Conservation (phyloP, 2,888 invertebrate species). For the Chloroclystis v-ata region DNA sequence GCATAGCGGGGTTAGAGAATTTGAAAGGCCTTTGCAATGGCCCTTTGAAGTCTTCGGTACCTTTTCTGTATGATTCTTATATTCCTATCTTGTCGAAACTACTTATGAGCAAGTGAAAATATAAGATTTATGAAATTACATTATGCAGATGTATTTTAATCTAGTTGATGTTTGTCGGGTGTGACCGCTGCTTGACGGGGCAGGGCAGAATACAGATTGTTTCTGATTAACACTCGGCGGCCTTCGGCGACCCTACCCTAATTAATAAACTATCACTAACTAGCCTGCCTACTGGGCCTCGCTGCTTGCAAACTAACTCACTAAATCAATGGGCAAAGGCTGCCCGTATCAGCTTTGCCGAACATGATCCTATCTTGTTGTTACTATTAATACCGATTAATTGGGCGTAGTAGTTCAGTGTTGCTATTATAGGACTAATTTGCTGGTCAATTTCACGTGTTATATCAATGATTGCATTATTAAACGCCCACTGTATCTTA, state of each 20-base stretch:
- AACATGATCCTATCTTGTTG: background rate
- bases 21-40: background rate
- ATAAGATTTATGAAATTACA: background rate
- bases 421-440: too few species aligned
- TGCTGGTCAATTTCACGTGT: too few species aligned
- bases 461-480: too few species aligned
- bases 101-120: too few species aligned
- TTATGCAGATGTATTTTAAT: slow-evolving; percentile 15
- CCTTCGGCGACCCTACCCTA: slow-evolving; percentile 39
- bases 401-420: too few species aligned
- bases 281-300: slow-evolving; percentile 11
- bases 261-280: slow-evolving; percentile 40
- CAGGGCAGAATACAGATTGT: slow-evolving; percentile 33
- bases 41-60: background rate
- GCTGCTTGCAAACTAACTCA: slow-evolving; percentile 5
- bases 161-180: slow-evolving; percentile 15
- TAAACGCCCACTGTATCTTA: too few species aligned
- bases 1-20: background rate
- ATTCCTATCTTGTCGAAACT: too few species aligned
- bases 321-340: slow-evolving; percentile 6
- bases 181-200: slow-evolving; percentile 13
- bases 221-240: slow-evolving; percentile 39
- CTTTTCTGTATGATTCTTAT: background rate
- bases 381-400: too few species aligned
- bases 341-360: background rate